These are phyloP conservation scores for Monochamus alternatus DNA, from an alignment of 2,888 invertebrate genomes.

Conservation along the genomic window DNA sequence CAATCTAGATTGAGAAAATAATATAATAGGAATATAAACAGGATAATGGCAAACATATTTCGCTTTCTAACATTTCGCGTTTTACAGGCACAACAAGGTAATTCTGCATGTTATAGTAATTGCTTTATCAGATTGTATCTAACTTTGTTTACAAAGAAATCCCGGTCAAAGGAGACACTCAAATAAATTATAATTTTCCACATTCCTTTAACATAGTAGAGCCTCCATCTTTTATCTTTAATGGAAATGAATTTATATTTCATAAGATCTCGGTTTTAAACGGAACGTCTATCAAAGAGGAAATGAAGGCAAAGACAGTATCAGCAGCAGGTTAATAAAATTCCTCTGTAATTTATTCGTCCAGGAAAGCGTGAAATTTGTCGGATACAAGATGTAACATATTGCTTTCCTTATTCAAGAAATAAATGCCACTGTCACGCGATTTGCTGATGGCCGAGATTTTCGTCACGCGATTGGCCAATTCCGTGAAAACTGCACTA, in stretches of 20 bases:
- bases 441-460: background rate
- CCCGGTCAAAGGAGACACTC: slow-evolving; percentile 3
- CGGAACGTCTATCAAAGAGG: background rate
- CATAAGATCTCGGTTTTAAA: background rate
- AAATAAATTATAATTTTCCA: slow-evolving; percentile 6
- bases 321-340: slow-evolving; percentile 13
- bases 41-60: too few species aligned
- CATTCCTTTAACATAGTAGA: slow-evolving; percentile 1
- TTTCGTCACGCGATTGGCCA: slow-evolving; percentile 7
- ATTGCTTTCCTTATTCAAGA: slow-evolving; percentile 10
- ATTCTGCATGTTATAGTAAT: too few species aligned
- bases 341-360: slow-evolving; percentile 15
- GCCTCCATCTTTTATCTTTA: slow-evolving; percentile 8
- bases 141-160: slow-evolving; percentile 3
- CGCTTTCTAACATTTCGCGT: too few species aligned
- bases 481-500: background rate
- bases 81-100: too few species aligned
- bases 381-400: slow-evolving; percentile 7
- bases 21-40: too few species aligned
- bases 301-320: slow-evolving; percentile 11
- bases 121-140: background rate
- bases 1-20: too few species aligned
- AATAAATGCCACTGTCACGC: background rate
- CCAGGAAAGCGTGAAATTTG: slow-evolving; percentile 6
- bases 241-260: slow-evolving; percentile 12